Conservation (phyloP, 2,888 invertebrate species). For the Spisula subtruncata region DNA sequence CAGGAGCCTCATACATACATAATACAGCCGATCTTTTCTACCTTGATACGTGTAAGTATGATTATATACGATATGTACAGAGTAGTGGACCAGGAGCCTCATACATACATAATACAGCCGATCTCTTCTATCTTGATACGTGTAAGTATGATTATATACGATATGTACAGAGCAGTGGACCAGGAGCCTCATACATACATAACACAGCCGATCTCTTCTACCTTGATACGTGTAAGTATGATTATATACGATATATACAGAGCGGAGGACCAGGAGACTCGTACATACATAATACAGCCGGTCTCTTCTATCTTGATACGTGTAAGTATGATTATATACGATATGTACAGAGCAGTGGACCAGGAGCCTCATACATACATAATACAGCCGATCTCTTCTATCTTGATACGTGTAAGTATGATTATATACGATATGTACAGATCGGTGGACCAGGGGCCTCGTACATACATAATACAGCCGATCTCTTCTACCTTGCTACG, state of each 20-base stretch:
- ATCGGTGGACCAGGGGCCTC: too few species aligned
- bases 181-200: background rate
- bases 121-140: slow-evolving; percentile 27
- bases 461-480: background rate
- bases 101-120: slow-evolving; percentile 18
- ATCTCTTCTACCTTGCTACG: slow-evolving; percentile 30
- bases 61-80: too few species aligned
- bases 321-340: background rate
- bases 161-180: too few species aligned
- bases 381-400: slow-evolving; percentile 28
- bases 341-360: slow-evolving; percentile 30
- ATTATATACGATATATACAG: too few species aligned
- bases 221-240: slow-evolving; percentile 25
- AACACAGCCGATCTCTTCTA: slow-evolving; percentile 25
- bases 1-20: background rate
- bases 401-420: slow-evolving; percentile 32
- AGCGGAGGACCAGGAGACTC: too few species aligned
- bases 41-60: slow-evolving; percentile 1
- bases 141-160: slow-evolving; percentile 30
- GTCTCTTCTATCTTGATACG: background rate
- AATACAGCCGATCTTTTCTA: slow-evolving; percentile 27
- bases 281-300: slow-evolving; percentile 14
- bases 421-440: too few species aligned
- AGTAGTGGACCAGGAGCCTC: too few species aligned
- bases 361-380: background rate